Evolutionary conservation across 2,888 invertebrate species (phyloP).

Genomic region (Oscheius sp.): DNA sequence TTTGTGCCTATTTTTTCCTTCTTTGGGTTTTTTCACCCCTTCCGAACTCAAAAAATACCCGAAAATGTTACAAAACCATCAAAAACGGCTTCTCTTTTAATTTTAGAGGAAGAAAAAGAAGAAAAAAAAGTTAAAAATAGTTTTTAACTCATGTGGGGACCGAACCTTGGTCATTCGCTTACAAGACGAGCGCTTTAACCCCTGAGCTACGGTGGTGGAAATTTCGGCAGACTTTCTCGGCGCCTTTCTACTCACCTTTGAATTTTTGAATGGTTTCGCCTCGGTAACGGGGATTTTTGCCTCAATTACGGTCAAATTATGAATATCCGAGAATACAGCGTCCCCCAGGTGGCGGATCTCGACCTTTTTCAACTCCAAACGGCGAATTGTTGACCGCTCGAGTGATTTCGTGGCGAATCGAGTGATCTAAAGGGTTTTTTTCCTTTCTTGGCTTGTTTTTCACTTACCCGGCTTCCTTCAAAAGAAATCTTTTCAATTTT

Average conservation of each 20-base stretch:
- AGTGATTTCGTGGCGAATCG: conserved; percentile 5
- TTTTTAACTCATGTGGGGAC: conserved; percentile 57
- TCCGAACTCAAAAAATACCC: too few relatives aligned
- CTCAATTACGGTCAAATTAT: conserved; percentile 15
- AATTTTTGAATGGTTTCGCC: conserved; percentile 12
- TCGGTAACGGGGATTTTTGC: conserved; percentile 8
- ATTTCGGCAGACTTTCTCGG: too few relatives aligned
- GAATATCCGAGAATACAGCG: conserved; percentile 11
- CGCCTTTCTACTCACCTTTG: not conserved
- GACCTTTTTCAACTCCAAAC: conserved; percentile 2
- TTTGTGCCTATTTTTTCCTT: not conserved
- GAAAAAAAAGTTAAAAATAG: not conserved
- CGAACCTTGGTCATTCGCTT: conserved; percentile 71
- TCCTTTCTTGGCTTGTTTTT: not conserved
- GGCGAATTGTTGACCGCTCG: conserved; percentile 28
- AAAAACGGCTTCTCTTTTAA: too few relatives aligned
- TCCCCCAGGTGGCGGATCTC: conserved; percentile 24
- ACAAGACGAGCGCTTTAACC: too few relatives aligned
- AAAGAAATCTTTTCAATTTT: conserved; percentile 12
- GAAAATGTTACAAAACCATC: too few relatives aligned
- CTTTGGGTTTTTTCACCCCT: not conserved
- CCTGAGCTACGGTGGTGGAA: conserved; percentile 66
- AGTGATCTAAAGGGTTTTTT: not conserved
- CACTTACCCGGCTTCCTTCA: conserved; percentile 15
- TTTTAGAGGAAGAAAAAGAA: too few relatives aligned